Evolutionary conservation across 2,113 vertebrate genomes (phyloP).

Genomic region (Cettia cetti): DNA sequence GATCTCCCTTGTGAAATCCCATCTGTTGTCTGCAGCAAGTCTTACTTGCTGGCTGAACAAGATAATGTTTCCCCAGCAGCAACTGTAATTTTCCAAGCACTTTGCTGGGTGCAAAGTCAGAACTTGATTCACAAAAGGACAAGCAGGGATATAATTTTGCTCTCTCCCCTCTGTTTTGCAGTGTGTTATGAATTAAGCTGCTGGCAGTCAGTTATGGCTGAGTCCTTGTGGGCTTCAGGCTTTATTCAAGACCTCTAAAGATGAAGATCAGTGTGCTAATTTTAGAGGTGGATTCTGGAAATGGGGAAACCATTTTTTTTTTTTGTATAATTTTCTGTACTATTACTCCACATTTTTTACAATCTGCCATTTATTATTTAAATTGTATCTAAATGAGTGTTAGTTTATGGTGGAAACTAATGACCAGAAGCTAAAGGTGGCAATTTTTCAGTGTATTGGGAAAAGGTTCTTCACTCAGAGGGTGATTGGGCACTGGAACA

Average conservation of each 20-base stretch:
- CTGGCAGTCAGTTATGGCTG: background rate
- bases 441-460: background rate
- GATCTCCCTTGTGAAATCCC: constrained; percentile 44
- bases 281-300: background rate
- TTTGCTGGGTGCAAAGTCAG: background rate
- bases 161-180: background rate
- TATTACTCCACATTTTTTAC: background rate
- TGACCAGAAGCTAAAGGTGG: background rate
- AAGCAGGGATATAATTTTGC: background rate
- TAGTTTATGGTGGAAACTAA: background rate
- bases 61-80: constrained; percentile 29
- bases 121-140: background rate
- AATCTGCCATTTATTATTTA: background rate
- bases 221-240: background rate
- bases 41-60: background rate
- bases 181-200: background rate
- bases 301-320: background rate
- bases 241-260: background rate
- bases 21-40: constrained; percentile 24
- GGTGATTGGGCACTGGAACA: background rate
- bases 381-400: background rate
- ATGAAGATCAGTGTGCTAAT: background rate
- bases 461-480: background rate
- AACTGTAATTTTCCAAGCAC: constrained; percentile 35
- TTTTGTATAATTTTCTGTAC: background rate